These are phyloP conservation scores for Eupithecia dodoneata DNA, from an alignment of 2,888 invertebrate genomes.

Conservation along the genomic window DNA sequence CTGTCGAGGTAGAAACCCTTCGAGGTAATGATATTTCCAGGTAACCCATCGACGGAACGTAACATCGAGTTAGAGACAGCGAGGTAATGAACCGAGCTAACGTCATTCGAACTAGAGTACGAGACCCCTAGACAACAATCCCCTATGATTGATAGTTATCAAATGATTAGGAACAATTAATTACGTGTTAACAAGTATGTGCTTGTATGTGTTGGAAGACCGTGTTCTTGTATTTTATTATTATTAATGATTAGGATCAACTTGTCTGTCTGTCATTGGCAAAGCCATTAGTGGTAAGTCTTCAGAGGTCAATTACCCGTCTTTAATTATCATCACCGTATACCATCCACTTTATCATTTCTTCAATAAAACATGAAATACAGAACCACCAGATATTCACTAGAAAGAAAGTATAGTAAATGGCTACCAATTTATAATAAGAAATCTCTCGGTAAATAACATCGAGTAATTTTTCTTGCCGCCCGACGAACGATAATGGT, in stretches of 20 bases:
- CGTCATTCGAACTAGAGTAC: no score
- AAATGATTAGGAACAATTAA: no score
- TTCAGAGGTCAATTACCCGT: neutral
- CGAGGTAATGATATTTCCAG: no score
- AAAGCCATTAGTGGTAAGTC: neutral
- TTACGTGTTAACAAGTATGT: no score
- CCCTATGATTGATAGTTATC: no score
- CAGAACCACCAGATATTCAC: slow-evolving; percentile 15
- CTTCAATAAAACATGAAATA: slow-evolving; percentile 16
- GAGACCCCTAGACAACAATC: no score
- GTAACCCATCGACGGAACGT: no score
- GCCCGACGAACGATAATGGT: slow-evolving; percentile 28
- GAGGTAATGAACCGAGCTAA: no score
- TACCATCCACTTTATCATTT: neutral
- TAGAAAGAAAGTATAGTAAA: slow-evolving; percentile 29
- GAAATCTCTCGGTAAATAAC: slow-evolving; percentile 34
- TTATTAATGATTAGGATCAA: neutral
- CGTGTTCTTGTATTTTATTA: no score
- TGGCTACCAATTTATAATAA: slow-evolving; percentile 36
- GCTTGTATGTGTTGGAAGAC: no score
- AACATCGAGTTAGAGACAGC: no score
- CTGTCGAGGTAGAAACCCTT: no score
- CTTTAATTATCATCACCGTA: neutral
- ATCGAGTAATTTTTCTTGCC: slow-evolving; percentile 33
- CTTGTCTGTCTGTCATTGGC: neutral